Evolutionary conservation across 2,797 vertebrate species (phyloP).

Genomic region (Siniperca scherzeri): DNA sequence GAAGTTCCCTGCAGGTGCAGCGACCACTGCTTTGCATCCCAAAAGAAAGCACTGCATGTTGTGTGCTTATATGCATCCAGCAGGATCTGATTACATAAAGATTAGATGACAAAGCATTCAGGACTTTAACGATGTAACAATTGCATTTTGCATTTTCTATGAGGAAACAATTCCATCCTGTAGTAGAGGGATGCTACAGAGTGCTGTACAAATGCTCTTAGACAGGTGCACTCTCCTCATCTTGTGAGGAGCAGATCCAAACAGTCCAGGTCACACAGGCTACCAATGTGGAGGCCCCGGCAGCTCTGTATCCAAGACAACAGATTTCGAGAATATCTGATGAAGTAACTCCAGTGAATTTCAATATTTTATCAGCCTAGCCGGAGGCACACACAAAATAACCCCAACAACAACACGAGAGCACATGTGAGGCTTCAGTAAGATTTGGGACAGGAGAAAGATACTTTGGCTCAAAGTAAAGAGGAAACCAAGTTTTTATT

Average conservation of each 20-base stretch:
- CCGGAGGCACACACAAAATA: conserved; percentile 59
- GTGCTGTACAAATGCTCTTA: conserved; percentile 5
- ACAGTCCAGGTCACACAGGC: conserved; percentile 43
- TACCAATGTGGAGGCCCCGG: conserved; percentile 1
- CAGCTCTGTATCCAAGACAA: conserved; percentile 74
- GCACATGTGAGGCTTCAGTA: conserved; percentile 21
- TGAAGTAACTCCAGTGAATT: conserved; percentile 70
- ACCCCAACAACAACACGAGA: conserved; percentile 50
- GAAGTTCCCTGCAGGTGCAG: conserved; percentile 45
- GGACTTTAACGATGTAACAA: conserved; percentile 7
- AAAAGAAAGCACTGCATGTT: background rate
- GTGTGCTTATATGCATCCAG: conserved; percentile 16
- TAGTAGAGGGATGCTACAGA: background rate
- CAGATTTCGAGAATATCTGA: conserved; percentile 77
- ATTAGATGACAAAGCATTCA: conserved; percentile 15
- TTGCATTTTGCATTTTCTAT: conserved; percentile 14
- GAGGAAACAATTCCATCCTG: conserved; percentile 17
- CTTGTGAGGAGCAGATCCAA: conserved; percentile 13
- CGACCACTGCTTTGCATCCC: conserved; percentile 42
- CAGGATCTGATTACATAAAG: conserved; percentile 34
- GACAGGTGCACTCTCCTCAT: conserved; percentile 30
- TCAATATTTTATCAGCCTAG: conserved; percentile 79
- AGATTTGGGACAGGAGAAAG: background rate
- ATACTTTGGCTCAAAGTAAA: conserved; percentile 16
- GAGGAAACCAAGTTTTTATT: conserved; percentile 30